Conservation (phyloP, 64 coral and sea anemone species). For the Catalaphyllia jardinei region DNA sequence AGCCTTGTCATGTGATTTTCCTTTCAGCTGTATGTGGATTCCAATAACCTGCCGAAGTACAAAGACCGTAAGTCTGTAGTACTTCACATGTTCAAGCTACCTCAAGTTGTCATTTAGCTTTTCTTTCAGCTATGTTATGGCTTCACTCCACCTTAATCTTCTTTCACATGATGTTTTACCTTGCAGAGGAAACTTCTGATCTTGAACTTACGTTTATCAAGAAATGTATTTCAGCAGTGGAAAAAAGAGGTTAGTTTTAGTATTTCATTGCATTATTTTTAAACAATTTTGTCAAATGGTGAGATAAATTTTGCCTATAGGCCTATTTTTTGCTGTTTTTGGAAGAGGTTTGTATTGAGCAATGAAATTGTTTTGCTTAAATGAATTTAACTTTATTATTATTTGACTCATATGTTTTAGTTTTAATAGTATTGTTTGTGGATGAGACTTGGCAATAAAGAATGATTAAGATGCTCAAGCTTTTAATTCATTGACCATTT, state of each 20-base stretch:
- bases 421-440: too few relatives aligned
- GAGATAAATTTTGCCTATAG: too few relatives aligned
- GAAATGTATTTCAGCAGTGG: slow-evolving; percentile 85
- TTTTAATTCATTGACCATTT: neutral
- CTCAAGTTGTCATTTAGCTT: neutral
- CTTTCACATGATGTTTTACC: neutral
- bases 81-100: neutral
- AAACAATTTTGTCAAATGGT: too few relatives aligned
- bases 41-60: slow-evolving; percentile 24
- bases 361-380: too few relatives aligned
- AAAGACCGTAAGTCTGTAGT: slow-evolving; percentile 44
- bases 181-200: slow-evolving; percentile 76
- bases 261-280: too few relatives aligned
- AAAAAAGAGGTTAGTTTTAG: slow-evolving; percentile 76
- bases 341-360: neutral
- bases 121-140: neutral
- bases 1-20: neutral
- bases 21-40: slow-evolving; percentile 48
- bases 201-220: slow-evolving; percentile 76
- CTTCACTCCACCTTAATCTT: neutral
- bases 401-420: too few relatives aligned
- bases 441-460: too few relatives aligned
- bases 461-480: too few relatives aligned
- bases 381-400: neutral
- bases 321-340: too few relatives aligned